These are phyloP conservation scores for Orthosia cruda DNA, from an alignment of 2,888 invertebrate genomes.

Conservation along the genomic window DNA sequence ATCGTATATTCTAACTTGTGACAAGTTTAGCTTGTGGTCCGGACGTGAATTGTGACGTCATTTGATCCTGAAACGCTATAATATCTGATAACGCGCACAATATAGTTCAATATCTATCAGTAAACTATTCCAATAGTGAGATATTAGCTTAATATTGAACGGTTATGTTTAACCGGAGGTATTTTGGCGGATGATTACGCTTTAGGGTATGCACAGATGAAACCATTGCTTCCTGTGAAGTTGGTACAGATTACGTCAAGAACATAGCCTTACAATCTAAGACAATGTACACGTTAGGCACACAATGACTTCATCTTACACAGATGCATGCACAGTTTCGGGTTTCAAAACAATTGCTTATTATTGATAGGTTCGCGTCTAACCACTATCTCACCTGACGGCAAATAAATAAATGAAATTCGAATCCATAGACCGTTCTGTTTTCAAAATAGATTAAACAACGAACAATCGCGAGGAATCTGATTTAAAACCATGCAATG, in stretches of 20 bases:
- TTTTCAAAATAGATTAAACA: constrained; percentile 19
- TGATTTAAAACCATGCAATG: constrained; percentile 32
- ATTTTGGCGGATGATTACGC: constrained; percentile 29
- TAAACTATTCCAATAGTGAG: constrained; percentile 53
- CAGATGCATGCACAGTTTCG: too few relatives aligned
- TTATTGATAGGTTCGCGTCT: too few relatives aligned
- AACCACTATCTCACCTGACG: too few relatives aligned
- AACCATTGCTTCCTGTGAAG: constrained; percentile 9
- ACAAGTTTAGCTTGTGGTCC: constrained; percentile 47
- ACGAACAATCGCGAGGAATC: constrained; percentile 8
- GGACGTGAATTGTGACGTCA: constrained; percentile 36
- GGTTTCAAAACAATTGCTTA: too few relatives aligned
- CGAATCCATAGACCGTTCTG: neutral
- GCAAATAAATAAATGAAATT: neutral
- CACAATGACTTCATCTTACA: too few relatives aligned
- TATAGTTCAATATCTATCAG: constrained; percentile 50
- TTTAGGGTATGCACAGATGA: constrained; percentile 4
- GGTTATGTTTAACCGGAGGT: constrained; percentile 37
- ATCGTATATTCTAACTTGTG: constrained; percentile 56
- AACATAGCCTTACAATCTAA: neutral
- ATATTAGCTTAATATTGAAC: constrained; percentile 39
- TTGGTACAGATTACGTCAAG: neutral
- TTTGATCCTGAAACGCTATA: constrained; percentile 39
- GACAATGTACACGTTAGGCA: too few relatives aligned
- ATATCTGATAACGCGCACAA: constrained; percentile 44